These are phyloP conservation scores for Bembecia ichneumoniformis DNA, from an alignment of 2,888 invertebrate species.

Conservation along the genomic window DNA sequence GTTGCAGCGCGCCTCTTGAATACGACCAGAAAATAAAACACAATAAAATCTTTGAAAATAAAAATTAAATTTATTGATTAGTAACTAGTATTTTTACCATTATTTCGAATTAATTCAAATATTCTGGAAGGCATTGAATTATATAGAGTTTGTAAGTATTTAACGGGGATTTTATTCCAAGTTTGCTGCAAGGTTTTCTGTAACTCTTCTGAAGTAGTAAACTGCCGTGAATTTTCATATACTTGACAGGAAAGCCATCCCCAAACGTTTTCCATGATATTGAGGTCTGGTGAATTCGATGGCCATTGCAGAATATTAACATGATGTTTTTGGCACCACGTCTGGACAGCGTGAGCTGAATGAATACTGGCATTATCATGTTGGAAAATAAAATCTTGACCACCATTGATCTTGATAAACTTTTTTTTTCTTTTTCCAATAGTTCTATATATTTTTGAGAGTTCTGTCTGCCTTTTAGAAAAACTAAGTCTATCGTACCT, in stretches of 20 bases:
- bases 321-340: background rate
- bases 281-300: background rate
- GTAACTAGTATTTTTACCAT: background rate
- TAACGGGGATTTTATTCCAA: background rate
- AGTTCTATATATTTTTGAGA: background rate
- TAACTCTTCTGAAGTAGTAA: background rate
- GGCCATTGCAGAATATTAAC: background rate
- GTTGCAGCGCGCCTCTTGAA: too few relatives aligned
- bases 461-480: background rate
- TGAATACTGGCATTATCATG: background rate
- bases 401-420: background rate
- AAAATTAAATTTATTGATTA: background rate
- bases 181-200: background rate
- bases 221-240: background rate
- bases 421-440: background rate
- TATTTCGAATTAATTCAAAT: background rate
- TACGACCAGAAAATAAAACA: background rate
- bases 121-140: background rate
- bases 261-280: background rate
- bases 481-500: background rate
- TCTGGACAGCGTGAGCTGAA: background rate
- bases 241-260: too few relatives aligned
- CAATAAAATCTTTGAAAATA: background rate
- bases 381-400: background rate
- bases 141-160: background rate